Base-by-base conservation (phyloP, 2,888 invertebrate genomes). In the Chalcis sispes region DNA sequence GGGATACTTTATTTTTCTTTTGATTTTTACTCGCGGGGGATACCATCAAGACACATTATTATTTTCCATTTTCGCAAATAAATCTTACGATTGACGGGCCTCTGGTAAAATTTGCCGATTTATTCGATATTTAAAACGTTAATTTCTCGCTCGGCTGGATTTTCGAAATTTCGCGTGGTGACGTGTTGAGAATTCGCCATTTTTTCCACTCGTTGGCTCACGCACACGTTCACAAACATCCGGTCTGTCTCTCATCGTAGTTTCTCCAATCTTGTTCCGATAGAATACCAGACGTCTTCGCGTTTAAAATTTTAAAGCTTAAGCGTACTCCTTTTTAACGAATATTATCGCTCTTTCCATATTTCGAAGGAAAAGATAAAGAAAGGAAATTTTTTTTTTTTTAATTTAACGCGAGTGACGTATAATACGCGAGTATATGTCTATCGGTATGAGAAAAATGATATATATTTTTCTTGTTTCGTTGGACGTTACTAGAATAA, bases 131-230 rank as follows among this genome's bases (percentile, higher is more conserved):
- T n/a, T n/a, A n/a, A n/a, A n/a, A n/a, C n/a, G n/a, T n/a, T n/a
- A n/a, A n/a, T n/a, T n/a, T n/a, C n/a, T 25, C 18, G 40, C 0
- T 8, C 1, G 10, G 7, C n/a, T n/a, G 18, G 50, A 13, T 42
- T 48, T 42, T 52, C 32, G 56, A 18, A 46, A 18, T 64, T 36
- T 48, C 18, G 46, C 40, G 62, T 66, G 59, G 40, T 66, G 73
- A 73, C 73, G 73, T 73, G 66, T 73, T 73, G 25, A 42, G 52
- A 29, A 66, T 66, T 73, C 66, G 66, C 66, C 66, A 66, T 66
- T 73, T 73, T 71, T 73, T 20, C 36, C 56, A 2, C 54, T 40
- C 15, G 36, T 32, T 27, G n/a, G 13, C 36, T 15, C 20, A 32
- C 32, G 20, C 23, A n/a, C 42, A 42, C 52, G 18, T 36, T 27